phyloP scores from a whole-genome alignment of 2,113 vertebrate genomes.

The Sapayoa aenigma region DNA sequence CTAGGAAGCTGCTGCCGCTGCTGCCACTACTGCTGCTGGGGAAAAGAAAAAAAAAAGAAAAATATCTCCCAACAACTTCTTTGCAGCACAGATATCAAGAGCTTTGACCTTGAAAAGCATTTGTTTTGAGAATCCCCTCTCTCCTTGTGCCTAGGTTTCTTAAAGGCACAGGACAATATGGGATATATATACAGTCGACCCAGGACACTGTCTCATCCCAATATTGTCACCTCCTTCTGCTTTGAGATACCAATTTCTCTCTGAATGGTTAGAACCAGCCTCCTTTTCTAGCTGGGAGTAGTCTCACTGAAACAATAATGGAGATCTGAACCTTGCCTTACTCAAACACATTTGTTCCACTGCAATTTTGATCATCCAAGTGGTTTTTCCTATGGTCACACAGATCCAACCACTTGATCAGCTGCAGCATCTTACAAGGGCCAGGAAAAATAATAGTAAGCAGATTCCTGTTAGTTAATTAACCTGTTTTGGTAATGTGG shows the following conservation, averaged over 20 bases:
- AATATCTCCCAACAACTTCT: no score
- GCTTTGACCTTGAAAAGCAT: no score
- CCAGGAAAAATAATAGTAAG: neutral
- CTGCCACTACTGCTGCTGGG: no score
- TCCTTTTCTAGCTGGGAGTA: neutral
- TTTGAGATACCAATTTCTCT: neutral
- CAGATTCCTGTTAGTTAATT: neutral
- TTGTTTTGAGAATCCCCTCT: no score
- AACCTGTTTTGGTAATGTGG: neutral
- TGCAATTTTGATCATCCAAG: neutral
- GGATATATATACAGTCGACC: no score
- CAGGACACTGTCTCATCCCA: neutral
- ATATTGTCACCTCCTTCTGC: neutral
- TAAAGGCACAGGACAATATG: no score
- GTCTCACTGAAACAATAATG: neutral
- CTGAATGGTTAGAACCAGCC: neutral
- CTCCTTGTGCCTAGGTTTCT: no score
- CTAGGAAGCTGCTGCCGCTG: no score
- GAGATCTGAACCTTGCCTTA: neutral
- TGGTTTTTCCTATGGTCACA: neutral
- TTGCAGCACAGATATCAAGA: no score
- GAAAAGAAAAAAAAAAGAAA: no score
- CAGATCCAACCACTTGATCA: neutral
- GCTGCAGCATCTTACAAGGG: neutral
- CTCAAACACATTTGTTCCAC: neutral